These are phyloP conservation scores for Sycobia sp. DNA, from an alignment of 1,140 invertebrate species.

Conservation along the genomic window DNA sequence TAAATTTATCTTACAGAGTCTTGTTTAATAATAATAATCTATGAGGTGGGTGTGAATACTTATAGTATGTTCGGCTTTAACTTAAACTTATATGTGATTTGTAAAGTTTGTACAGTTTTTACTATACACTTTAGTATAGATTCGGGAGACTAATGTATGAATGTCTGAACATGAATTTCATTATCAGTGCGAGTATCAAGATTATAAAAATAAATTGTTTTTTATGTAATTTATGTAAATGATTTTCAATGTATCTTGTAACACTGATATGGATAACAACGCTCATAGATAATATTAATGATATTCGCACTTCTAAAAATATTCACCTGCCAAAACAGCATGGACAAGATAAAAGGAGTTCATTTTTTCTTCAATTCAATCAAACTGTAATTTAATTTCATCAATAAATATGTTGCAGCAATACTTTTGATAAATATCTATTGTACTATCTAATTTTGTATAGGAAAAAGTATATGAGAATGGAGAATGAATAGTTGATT, in stretches of 20 bases:
- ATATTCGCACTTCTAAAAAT: conserved; percentile 23
- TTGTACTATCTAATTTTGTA: conserved; percentile 20
- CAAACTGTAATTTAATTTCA: conserved; percentile 15
- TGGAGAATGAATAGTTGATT: conserved; percentile 16
- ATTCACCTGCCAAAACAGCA: conserved; percentile 11
- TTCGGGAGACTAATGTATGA: not conserved
- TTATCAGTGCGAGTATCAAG: conserved; percentile 19
- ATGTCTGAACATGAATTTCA: conserved; percentile 1
- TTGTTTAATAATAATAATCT: conserved; percentile 1
- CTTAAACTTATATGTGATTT: conserved; percentile 34
- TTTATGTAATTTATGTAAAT: conserved; percentile 35
- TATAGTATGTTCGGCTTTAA: too few relatives aligned
- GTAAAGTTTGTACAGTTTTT: conserved; percentile 35
- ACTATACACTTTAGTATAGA: conserved; percentile 17
- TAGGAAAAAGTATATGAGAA: conserved; percentile 14
- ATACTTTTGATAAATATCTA: conserved; percentile 27
- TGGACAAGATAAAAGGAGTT: conserved; percentile 8
- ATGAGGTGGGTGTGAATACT: too few relatives aligned
- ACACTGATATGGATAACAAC: conserved; percentile 25
- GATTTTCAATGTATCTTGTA: conserved; percentile 25
- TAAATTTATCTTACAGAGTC: conserved; percentile 11
- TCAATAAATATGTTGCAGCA: conserved; percentile 15
- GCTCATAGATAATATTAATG: conserved; percentile 27
- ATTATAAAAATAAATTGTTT: conserved; percentile 28
- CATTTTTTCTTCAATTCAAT: conserved; percentile 8